Evolutionary conservation across 2,888 invertebrate species (phyloP), one percentile per base, ranked within the genome.

Genomic region (Pristionchus exspectatus): DNA sequence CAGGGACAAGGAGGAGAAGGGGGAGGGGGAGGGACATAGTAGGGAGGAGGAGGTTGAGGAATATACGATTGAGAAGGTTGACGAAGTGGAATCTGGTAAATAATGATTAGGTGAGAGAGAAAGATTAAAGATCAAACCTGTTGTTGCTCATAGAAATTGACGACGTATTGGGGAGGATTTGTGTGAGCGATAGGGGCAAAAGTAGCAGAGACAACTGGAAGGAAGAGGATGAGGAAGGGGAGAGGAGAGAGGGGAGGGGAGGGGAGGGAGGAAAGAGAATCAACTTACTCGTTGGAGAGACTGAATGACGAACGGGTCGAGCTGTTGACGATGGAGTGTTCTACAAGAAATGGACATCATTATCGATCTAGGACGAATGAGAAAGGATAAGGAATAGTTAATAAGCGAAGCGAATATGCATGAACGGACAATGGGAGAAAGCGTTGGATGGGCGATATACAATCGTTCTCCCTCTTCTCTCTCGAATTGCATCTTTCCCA

Each of bases 401-500:
- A 77, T 44, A 44, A 77, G 50, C 72, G 12, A 33, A 72, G 72
- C 72, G 50, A 5, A 33, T 2, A 74, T 10, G 50, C 77, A 77
- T 30, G 27, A 5, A 84, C 84, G 24, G 24, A 21, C 84, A 56
- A 30, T n/a, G 56, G 10, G 44, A 50, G 77, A 18, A 24, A 77
- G 38, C 7, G 50, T 77, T 33, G 44, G 38, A 56, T 84, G 84
- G 54, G 84, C 84, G 59, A 84, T 56, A 30, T 84, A 84, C 24
- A 84, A 7, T 84, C 84, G 24, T 30, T 84, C 56, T 24, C 56
- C 84, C 33, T 38, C 84, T 84, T 44, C 84, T 56, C 84, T 10
- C 21, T 83, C 81, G 24, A 84, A 84, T 84, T 84, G 54, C 56
- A 84, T 84, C 27, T 84, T 56, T 84, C 84, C 84, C 84, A 84